Evolutionary conservation across 2,113 vertebrate species (phyloP), one percentile per base, ranked within the genome.

Genomic region (Poeciliopsis retropinna): DNA sequence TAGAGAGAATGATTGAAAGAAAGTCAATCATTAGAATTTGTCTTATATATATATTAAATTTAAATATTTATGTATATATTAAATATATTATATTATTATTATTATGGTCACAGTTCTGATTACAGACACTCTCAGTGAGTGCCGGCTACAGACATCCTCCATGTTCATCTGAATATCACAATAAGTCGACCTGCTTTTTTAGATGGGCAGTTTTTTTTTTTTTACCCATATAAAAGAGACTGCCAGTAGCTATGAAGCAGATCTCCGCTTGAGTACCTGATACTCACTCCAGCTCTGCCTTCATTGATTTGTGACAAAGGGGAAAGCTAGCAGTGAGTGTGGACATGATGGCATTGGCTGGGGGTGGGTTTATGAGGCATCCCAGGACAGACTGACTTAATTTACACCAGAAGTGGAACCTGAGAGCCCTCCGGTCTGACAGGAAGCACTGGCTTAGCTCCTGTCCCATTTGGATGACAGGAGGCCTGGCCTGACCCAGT

Each of bases 361-460:
- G 62, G 66, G 78, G 54, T 68, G 19, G 76, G 79, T 78, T 83
- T 27, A 70, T 78, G 87, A 88, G 86, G 84, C 27, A 74, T 88
- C 85, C 82, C 87, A 78, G 81, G 87, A 82, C 85, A 85, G 88
- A 85, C 85, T 75, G 83, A 73, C 85, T 86, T 93, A 94, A 94
- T 93, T 92, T 88, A 92, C 89, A 92, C 84, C 91, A 92, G 90
- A 89, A 87, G 83, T 90, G 88, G 85, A 94, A 92, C 91, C 88
- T 86, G 87, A 93, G 92, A 92, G 78, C 75, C 85, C 87, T 34
- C 77, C 82, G 88, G 92, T 89, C 87, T 82, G 85, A 93, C 91
- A 94, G 92, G 93, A 93, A 94, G 91, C 79, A 39, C 89, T 92
- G 91, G 88, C 82, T 92, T 93, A 91, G 86, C 89, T 93, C 92